These are phyloP conservation scores for Nylanderia fulva DNA, from an alignment of 1,140 invertebrate species.

Conservation along the genomic window DNA sequence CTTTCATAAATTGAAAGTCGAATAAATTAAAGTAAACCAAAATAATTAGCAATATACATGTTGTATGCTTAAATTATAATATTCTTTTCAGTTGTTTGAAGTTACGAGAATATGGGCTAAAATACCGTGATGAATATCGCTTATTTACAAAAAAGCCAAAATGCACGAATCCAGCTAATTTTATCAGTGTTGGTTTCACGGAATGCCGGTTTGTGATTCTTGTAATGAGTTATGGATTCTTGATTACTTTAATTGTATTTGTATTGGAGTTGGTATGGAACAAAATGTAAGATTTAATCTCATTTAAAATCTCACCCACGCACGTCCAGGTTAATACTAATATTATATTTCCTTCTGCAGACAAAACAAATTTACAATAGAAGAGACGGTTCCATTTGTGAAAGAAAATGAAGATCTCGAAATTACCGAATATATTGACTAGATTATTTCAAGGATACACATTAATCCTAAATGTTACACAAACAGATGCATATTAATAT, in stretches of 20 bases:
- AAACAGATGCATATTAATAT: background rate
- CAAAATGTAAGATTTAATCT: conserved; percentile 19
- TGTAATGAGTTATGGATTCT: conserved; percentile 71
- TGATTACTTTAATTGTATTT: conserved; percentile 49
- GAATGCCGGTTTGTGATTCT: conserved; percentile 86
- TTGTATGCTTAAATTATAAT: background rate
- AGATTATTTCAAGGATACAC: background rate
- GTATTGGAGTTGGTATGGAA: conserved; percentile 55
- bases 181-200: conserved; percentile 87
- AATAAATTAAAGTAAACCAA: too few relatives aligned
- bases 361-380: background rate
- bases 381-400: background rate
- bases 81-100: conserved; percentile 84
- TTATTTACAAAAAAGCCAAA: conserved; percentile 88
- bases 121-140: conserved; percentile 85
- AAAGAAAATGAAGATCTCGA: background rate
- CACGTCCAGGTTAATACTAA: background rate
- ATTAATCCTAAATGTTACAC: background rate
- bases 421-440: background rate
- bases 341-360: background rate
- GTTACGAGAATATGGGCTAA: conserved; percentile 88
- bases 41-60: background rate
- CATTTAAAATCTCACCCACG: background rate
- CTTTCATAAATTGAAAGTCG: background rate
- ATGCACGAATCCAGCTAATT: conserved; percentile 85